Base-by-base conservation (phyloP, 2,888 invertebrate species). In the Cryptophagus acutangulus region DNA sequence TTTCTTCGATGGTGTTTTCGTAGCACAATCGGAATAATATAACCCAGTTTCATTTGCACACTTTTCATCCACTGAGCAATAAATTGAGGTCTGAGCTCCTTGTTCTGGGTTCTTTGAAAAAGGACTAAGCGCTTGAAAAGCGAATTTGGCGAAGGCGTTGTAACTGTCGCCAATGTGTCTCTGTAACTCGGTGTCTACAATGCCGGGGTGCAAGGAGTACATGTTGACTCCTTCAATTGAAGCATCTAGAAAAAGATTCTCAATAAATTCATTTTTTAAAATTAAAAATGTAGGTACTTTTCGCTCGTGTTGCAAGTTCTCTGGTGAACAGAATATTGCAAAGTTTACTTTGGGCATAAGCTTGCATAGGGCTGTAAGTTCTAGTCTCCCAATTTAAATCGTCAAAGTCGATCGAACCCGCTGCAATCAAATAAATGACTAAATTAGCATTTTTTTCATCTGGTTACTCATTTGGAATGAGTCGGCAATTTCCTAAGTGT, bases 321-420 rank as follows among this genome's bases (percentile, higher is more conserved):
- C 71, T 76, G 0, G 84, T 77, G 58, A 89, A 89, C 29, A 90
- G 62, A 28, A 89, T 65, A 61, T 88, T 88, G 1, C 87, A 86
- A 36, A 87, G 65, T 73, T 90, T 89, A 63, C 87, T 88, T 62
- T 83, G 83, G 17, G 71, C 69, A 58, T 90, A 90, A 0, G 86
- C 85, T 37, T 74, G 74, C 3, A 74, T 60, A 2, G 82, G 68
- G 51, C 72, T 77, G 55, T 90, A 91, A 0, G 71, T 63, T 38
- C 74, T 71, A 50, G 70, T 75, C 52, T 84, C 81, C 52, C 77
- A 81, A 66, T 89, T 87, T 6, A 52, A 28, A 63, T 87, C 86
- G 5, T 82, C 77, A 25, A 83, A 79, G 54, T 81, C 70, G 10
- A 86, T 76, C 20, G 63, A 59, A 6, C 71, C 71, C 28, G 56